Conservation (phyloP, 2,888 invertebrate genomes). For the Drosophila mimetica region DNA sequence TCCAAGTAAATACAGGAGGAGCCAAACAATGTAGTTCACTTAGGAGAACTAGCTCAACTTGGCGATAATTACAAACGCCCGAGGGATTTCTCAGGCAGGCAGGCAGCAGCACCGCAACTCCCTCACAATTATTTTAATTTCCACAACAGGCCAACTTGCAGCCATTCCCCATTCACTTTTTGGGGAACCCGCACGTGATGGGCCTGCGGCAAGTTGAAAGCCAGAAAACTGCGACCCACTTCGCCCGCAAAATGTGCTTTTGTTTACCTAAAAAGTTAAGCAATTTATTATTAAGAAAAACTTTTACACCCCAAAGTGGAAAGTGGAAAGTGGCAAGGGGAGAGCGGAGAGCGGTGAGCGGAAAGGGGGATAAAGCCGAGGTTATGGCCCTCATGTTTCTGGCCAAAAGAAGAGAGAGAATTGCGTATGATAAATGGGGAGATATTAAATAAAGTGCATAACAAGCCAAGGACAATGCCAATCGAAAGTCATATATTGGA, state of each 20-base stretch:
- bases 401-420: constrained; percentile 6
- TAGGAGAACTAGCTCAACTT: constrained; percentile 29
- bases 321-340: not conserved
- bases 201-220: constrained; percentile 57
- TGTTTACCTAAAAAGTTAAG: constrained; percentile 76
- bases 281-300: constrained; percentile 78
- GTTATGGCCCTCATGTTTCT: constrained; percentile 25
- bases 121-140: constrained; percentile 58
- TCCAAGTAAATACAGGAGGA: constrained; percentile 5
- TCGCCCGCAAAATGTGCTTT: constrained; percentile 52
- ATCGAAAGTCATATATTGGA: not conserved
- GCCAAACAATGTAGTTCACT: constrained; percentile 8
- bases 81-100: constrained; percentile 3
- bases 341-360: not conserved
- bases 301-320: constrained; percentile 50
- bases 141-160: constrained; percentile 49
- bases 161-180: constrained; percentile 6
- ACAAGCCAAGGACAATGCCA: constrained; percentile 11
- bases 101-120: constrained; percentile 14
- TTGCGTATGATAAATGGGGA: constrained; percentile 26
- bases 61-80: constrained; percentile 37
- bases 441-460: constrained; percentile 29
- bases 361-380: constrained; percentile 23
- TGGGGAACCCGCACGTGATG: constrained; percentile 47
- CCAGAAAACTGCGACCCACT: constrained; percentile 30